Evolutionary conservation across 2,797 vertebrate genomes (phyloP), one percentile per base, ranked within the genome.

Genomic region (Chelonia mydas): DNA sequence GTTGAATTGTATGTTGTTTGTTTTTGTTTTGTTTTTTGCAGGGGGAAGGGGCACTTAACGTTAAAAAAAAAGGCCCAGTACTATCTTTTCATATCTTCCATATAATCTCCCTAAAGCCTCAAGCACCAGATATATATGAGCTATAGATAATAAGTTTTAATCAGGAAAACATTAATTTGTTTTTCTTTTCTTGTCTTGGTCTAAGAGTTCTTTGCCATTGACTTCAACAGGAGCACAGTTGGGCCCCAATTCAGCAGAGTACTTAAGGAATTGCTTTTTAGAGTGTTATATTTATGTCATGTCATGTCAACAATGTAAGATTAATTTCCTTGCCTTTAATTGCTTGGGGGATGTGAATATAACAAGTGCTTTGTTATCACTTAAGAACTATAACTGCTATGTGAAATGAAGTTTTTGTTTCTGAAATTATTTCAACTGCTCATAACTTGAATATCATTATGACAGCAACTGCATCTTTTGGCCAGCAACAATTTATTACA

Each of bases 381-480:
- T 92, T 25, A 76, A 53, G 23, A 82, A 5, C 68, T 90, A 11
- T 12, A 90, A 89, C 55, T 83, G 54, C 33, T 86, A 82, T 59
- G 90, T 88, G 2, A 87, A 84, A 83, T 65, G 15, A 37, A 83
- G 16, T 0, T 65, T 86, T 55, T 74, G 68, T 47, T 76, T 1
- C 85, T 95, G 31, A 90, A 87, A 81, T 86, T 21, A 83, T 90
- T 87, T 80, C 25, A 80, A 61, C 13, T 53, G 54, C 17, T 49
- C 45, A 49, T 78, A 78, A 49, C 23, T 11, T 61, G 33, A 57
- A 57, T 31, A 49, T 27, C 3, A 49, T 21, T 27, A 31, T 3
- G 21, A 57, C 91, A 77, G 7, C 54, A 54, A 77, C 59, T 59
- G 2, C 37, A 31, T 5, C 51, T 94, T 41, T 33, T 16, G 23